These are phyloP conservation scores for Serranus cabrilla DNA, from an alignment of 2,797 vertebrate genomes.

Conservation along the genomic window DNA sequence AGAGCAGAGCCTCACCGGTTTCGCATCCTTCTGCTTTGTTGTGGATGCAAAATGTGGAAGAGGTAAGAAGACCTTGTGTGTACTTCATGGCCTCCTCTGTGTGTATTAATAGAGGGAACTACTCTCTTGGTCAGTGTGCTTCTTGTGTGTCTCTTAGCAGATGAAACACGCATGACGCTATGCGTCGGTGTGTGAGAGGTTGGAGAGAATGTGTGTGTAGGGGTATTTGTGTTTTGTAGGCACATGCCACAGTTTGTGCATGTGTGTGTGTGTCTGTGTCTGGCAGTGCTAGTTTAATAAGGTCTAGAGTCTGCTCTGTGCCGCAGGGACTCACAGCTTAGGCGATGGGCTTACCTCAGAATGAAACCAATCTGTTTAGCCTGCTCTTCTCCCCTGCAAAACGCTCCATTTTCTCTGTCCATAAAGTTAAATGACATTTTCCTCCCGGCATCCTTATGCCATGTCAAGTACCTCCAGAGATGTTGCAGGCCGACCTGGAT, in stretches of 20 bases:
- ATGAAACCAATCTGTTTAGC: conserved; percentile 89
- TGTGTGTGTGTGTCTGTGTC: conserved; percentile 54
- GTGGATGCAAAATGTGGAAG: conserved; percentile 80
- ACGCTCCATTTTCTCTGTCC: conserved; percentile 80
- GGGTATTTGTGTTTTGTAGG: conserved; percentile 73
- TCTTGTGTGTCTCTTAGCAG: conserved; percentile 22
- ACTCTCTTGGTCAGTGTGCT: conserved; percentile 27
- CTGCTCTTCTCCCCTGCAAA: conserved; percentile 82
- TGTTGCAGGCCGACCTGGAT: conserved; percentile 71
- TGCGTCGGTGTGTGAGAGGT: conserved; percentile 7
- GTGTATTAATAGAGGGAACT: not conserved
- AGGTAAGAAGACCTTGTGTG: conserved; percentile 75
- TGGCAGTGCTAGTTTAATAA: conserved; percentile 85
- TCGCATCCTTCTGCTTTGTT: conserved; percentile 78
- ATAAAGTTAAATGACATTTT: conserved; percentile 86
- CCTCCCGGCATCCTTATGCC: conserved; percentile 74
- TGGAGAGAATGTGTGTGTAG: conserved; percentile 29
- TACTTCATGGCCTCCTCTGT: conserved; percentile 52
- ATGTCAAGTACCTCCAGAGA: conserved; percentile 77
- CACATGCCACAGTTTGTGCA: conserved; percentile 70
- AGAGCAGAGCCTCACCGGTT: conserved; percentile 67
- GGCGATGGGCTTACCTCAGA: conserved; percentile 84
- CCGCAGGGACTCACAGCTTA: conserved; percentile 79
- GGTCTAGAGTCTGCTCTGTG: conserved; percentile 85
- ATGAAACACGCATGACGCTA: conserved; percentile 20